Conservation (phyloP, 2,797 vertebrate species). For the Eutrigla gurnardus region DNA sequence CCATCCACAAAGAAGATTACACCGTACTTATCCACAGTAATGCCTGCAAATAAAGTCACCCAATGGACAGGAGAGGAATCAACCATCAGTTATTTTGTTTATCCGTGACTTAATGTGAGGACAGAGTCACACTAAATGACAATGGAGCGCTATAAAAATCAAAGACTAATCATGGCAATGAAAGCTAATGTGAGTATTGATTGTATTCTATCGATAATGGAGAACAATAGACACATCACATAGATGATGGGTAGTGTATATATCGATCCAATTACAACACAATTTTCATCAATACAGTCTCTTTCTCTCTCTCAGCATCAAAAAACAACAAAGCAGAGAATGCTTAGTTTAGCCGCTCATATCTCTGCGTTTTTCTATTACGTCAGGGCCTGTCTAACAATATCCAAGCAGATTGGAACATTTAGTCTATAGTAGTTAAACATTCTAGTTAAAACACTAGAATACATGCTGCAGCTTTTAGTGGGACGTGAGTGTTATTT, state of each 20-base stretch:
- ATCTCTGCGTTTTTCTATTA: background rate
- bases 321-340: constrained; percentile 30
- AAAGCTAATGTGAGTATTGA: constrained; percentile 59
- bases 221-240: constrained; percentile 71
- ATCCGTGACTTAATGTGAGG: constrained; percentile 55
- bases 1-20: constrained; percentile 98
- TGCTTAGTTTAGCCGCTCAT: background rate
- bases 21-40: constrained; percentile 96
- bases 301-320: constrained; percentile 19
- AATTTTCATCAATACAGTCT: constrained; percentile 45
- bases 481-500: constrained; percentile 39
- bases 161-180: constrained; percentile 17
- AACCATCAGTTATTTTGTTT: constrained; percentile 53
- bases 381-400: constrained; percentile 16
- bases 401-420: constrained; percentile 3
- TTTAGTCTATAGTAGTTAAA: background rate
- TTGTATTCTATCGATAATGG: constrained; percentile 60
- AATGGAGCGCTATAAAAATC: constrained; percentile 42
- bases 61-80: constrained; percentile 40
- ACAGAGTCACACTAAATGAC: constrained; percentile 41
- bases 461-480: constrained; percentile 18
- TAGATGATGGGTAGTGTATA: constrained; percentile 48
- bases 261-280: constrained; percentile 67
- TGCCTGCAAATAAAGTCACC: constrained; percentile 83
- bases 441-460: too few species aligned